These are phyloP conservation scores for Tragulus kanchil DNA, from an alignment of 2,113 vertebrate genomes.

Conservation along the genomic window DNA sequence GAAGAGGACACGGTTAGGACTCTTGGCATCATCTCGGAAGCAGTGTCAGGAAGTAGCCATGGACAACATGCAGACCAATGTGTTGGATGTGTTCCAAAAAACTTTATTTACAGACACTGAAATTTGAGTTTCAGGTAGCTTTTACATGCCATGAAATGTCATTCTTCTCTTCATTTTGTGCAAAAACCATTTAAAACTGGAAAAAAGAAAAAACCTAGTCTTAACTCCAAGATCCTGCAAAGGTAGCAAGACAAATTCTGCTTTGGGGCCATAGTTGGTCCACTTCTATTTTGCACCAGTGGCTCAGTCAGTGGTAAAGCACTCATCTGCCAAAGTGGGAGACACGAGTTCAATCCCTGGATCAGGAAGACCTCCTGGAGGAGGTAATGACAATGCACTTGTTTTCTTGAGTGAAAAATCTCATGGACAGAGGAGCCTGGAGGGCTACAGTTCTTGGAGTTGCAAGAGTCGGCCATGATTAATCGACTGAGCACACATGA, in stretches of 20 bases:
- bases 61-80: not conserved
- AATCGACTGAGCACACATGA: not conserved
- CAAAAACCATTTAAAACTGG: not conserved
- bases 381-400: not conserved
- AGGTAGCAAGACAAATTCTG: not conserved
- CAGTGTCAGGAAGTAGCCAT: accelerated
- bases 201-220: not conserved
- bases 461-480: not conserved
- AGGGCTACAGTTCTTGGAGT: not conserved
- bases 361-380: not conserved
- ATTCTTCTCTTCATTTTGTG: not conserved
- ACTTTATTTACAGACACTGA: not conserved
- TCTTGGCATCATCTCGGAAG: not conserved
- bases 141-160: not conserved
- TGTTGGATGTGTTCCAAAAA: not conserved
- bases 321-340: not conserved
- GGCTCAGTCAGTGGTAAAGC: not conserved
- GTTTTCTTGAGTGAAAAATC: not conserved
- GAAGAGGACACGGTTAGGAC: accelerated
- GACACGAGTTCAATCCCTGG: not conserved
- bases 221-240: not conserved
- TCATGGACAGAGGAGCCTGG: not conserved
- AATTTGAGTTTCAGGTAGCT: not conserved
- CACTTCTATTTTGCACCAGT: not conserved
- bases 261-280: not conserved